Conservation (phyloP, 2,888 invertebrate species). For the Byasa hedistus region DNA sequence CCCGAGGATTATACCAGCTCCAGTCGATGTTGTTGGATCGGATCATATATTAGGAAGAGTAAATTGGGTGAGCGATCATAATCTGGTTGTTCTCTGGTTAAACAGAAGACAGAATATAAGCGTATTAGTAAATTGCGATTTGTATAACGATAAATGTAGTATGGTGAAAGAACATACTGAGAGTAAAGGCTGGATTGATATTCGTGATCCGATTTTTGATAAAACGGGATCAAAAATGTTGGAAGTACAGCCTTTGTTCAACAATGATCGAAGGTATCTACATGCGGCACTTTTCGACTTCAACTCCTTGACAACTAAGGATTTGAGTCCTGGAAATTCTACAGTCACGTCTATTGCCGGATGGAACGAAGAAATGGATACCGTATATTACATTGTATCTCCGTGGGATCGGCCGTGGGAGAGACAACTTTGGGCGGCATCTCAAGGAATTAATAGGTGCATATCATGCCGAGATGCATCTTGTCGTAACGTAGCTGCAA, state of each 20-base stretch:
- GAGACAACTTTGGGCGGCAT: conserved; percentile 83
- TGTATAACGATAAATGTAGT: conserved; percentile 61
- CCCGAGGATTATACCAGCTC: conserved; percentile 72
- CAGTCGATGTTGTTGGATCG: conserved; percentile 73
- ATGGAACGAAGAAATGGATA: conserved; percentile 80
- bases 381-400: conserved; percentile 85
- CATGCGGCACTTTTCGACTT: conserved; percentile 64
- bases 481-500: conserved; percentile 83
- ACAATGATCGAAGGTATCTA: conserved; percentile 67
- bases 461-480: conserved; percentile 83
- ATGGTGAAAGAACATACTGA: conserved; percentile 72
- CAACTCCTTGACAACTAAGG: conserved; percentile 49
- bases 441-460: conserved; percentile 80
- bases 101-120: conserved; percentile 91
- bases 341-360: conserved; percentile 81
- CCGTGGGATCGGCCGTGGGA: conserved; percentile 82
- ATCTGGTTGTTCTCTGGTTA: conserved; percentile 87
- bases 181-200: conserved; percentile 85
- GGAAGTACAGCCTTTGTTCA: conserved; percentile 58
- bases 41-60: conserved; percentile 86
- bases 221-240: conserved; percentile 68
- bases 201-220: conserved; percentile 77
- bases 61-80: conserved; percentile 85
- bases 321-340: conserved; percentile 79
- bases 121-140: conserved; percentile 80